Conservation (phyloP, 2,113 vertebrate genomes). For the Semnornis frantzii region DNA sequence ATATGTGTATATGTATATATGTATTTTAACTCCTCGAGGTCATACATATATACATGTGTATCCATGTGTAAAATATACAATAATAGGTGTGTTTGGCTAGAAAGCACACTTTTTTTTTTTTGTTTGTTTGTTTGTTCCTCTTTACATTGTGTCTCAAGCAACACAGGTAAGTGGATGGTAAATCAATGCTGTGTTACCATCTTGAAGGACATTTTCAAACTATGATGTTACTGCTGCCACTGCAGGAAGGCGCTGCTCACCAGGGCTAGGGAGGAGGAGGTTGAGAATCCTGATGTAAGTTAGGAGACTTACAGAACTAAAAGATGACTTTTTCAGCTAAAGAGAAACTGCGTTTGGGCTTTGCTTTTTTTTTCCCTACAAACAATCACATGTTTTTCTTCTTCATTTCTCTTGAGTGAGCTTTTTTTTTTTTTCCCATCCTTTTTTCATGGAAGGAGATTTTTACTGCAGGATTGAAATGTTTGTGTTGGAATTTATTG, state of each 20-base stretch:
- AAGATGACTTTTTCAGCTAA: slow-evolving; percentile 3
- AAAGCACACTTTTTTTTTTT: background rate
- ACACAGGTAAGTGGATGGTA: slow-evolving; percentile 77
- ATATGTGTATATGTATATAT: slow-evolving; percentile 84
- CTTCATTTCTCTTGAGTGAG: background rate
- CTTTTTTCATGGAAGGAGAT: background rate
- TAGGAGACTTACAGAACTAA: background rate
- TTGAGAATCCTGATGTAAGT: background rate
- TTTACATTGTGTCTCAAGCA: slow-evolving; percentile 31
- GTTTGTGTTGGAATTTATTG: background rate
- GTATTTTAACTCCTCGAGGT: slow-evolving; percentile 72
- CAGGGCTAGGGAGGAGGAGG: background rate
- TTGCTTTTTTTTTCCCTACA: background rate
- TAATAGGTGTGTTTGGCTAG: slow-evolving; percentile 56
- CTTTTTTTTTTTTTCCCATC: background rate
- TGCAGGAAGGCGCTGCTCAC: background rate
- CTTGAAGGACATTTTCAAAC: slow-evolving; percentile 26
- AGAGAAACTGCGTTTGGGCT: background rate
- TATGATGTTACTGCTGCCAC: background rate
- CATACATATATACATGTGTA: slow-evolving; percentile 83
- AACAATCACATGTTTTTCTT: slow-evolving; percentile 23
- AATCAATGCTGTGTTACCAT: slow-evolving; percentile 33
- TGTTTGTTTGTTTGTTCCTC: background rate
- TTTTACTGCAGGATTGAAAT: slow-evolving; percentile 22
- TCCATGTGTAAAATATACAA: slow-evolving; percentile 69